Base-by-base conservation (phyloP, 2,888 invertebrate species). In the Cephus runcator region DNA sequence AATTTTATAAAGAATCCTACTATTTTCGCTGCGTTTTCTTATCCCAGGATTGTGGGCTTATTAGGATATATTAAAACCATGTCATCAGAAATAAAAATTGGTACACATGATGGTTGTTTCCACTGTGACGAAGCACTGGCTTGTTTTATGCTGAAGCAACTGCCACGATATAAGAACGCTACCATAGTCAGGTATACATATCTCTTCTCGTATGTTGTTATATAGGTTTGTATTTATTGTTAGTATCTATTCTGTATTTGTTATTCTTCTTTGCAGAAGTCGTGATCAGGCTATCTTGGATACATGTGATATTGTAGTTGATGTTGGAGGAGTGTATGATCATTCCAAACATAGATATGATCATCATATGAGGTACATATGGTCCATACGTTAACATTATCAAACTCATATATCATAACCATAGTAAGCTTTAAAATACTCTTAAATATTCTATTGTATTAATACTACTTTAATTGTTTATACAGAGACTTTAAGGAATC, bases 111-210 rank as follows among this genome's bases (percentile, higher is more conserved):
- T 93, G 98, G 98, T 0, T 93, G 94, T 0, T 98, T 98, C 90
- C 98, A 98, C 92, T 98, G 98, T 88, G 98, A 99, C 89, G 98
- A 99, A 92, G 97, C 96, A 0, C 92, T 99, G n/a, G 99, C 98
- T 0, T 98, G 98, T 90, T 97, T 94, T 88, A 95, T 99, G 96
- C 93, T 99, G 31, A 96, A 96, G 88, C 93, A 94, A 75, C 92
- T 99, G 6, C 96, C 97, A 0, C 93, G 95, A 84, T 98, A 96
- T 91, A 93, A 95, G 86, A 93, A 97, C 92, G 97, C 98, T 0
- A 93, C 94, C 83, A 96, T 99, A 79, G 91, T 98, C 11, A 93
- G 85, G 93, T 94, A 83, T 80, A 73, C 30, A 30, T 73, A 75
- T 36, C 68, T 12, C 56, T 40, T 34, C 34, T 77, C 69, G 12